Evolutionary conservation across 2,797 vertebrate species (phyloP).

Genomic region (Tympanoctomys barrerae): DNA sequence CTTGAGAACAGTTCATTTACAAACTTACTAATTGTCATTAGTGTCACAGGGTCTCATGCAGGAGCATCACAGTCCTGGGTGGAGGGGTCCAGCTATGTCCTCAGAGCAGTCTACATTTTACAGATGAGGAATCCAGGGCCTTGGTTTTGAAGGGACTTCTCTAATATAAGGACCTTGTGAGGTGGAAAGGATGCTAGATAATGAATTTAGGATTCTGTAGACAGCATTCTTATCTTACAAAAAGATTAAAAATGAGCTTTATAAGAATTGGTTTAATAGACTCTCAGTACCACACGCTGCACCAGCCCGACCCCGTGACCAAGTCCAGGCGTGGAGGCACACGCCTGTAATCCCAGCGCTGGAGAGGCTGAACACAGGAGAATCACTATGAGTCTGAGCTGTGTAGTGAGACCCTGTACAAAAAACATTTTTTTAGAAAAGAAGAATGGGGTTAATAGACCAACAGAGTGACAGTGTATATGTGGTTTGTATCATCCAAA

Average conservation of each 20-base stretch:
- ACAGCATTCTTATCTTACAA: background rate
- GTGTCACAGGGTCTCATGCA: background rate
- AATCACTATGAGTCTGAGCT: no score
- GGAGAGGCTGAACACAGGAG: no score
- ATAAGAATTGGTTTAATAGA: no score
- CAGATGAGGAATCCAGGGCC: background rate
- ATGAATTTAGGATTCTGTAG: background rate
- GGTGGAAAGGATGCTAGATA: background rate
- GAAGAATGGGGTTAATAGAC: background rate
- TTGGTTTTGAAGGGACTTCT: background rate
- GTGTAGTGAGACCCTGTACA: no score
- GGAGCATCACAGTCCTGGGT: background rate
- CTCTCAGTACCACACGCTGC: no score
- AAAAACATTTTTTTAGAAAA: no score
- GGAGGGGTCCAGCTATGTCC: background rate
- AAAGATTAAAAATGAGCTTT: background rate
- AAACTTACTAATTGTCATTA: conserved; percentile 16
- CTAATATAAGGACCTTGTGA: background rate
- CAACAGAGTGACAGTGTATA: background rate
- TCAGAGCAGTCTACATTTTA: background rate
- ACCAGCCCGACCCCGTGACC: no score
- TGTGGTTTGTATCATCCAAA: background rate
- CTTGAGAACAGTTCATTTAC: conserved; percentile 57
- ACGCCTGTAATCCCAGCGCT: no score
- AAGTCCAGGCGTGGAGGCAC: no score